phyloP scores from a whole-genome alignment of 2,888 invertebrate genomes.

The Helleia helle region DNA sequence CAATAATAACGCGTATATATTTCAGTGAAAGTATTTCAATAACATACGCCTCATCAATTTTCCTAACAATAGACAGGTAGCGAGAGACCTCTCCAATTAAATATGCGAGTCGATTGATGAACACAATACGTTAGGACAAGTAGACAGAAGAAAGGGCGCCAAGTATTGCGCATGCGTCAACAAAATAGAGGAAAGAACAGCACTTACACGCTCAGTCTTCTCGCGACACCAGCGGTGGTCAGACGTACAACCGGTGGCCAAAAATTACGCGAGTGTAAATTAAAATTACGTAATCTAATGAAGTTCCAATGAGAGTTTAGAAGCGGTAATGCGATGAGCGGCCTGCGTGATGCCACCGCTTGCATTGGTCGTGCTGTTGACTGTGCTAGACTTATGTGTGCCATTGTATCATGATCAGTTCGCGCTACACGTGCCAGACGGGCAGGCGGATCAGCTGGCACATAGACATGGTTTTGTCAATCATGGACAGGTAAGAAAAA shows the following conservation, averaged over 20 bases:
- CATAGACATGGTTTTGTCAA: constrained; percentile 62
- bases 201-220: constrained; percentile 52
- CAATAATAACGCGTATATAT: too few relatives aligned
- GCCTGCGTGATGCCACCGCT: constrained; percentile 56
- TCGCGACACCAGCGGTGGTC: constrained; percentile 28
- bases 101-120: constrained; percentile 62
- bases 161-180: constrained; percentile 52
- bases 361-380: constrained; percentile 48
- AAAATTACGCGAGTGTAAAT: constrained; percentile 33
- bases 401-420: constrained; percentile 64
- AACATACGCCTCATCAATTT: constrained; percentile 8
- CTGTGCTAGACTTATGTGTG: constrained; percentile 59
- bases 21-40: not conserved
- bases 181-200: constrained; percentile 29
- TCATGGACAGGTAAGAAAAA: constrained; percentile 57
- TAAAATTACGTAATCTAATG: constrained; percentile 18
- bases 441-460: constrained; percentile 53
- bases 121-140: constrained; percentile 37
- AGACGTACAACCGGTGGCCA: constrained; percentile 12
- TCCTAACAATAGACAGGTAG: constrained; percentile 13
- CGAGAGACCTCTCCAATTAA: constrained; percentile 41
- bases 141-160: constrained; percentile 66
- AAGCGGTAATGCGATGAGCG: constrained; percentile 58
- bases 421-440: constrained; percentile 51
- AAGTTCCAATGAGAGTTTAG: constrained; percentile 27